Base-by-base conservation (phyloP, 2,797 vertebrate genomes). In the Eurystomus glaucurus region DNA sequence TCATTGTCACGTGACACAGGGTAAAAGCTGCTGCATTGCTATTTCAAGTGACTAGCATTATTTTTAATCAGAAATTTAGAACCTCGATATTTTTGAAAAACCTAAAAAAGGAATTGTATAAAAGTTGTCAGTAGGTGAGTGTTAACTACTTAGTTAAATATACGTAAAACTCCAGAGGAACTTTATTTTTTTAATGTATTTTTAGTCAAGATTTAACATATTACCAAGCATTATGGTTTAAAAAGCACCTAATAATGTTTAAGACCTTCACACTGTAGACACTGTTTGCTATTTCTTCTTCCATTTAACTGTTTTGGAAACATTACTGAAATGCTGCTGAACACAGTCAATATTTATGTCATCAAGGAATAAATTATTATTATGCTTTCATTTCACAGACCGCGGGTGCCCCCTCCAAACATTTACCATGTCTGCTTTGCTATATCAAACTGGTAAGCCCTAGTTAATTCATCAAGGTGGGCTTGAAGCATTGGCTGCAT, bases 401-500 rank as follows among this genome's bases (percentile, higher is more conserved):
- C 16, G 1, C 18, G 43, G 14, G 7, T 50, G 17, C 12, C 57
- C 77, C 33, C 22, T 28, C 51, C 37, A 66, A 77, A 90, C 69
- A 97, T 96, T 98, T 98, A 99, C 99, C 99, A 99, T 97, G 99
- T 97, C 98, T 99, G 99, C 92, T 99, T 99, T 96, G 99, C 98
- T 98, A 99, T 99, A 97, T 99, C 99, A 97, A 99, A 98, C 97
- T 99, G 99, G 98, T 99, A 99, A 26, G 99, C 99, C 84, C 99
- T 98, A 28, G 99, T 99, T 93, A 99, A 97, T 96, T 99, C 99
- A 60, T 99, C 99, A 83, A 99, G 98, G 96, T 99, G 99, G 90
- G 99, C 99, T 71, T 99, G 99, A 58, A 99, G 99, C 99, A 99
- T 99, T 76, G 99, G 99, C 93, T 99, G 99, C 98, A 99, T 99